A percentile compares a stretch with the other conserved stretches of the same genome.
phyloP scores from a whole-genome alignment of 2,797 vertebrate genomes.

The Eurystomus glaucurus region DNA sequence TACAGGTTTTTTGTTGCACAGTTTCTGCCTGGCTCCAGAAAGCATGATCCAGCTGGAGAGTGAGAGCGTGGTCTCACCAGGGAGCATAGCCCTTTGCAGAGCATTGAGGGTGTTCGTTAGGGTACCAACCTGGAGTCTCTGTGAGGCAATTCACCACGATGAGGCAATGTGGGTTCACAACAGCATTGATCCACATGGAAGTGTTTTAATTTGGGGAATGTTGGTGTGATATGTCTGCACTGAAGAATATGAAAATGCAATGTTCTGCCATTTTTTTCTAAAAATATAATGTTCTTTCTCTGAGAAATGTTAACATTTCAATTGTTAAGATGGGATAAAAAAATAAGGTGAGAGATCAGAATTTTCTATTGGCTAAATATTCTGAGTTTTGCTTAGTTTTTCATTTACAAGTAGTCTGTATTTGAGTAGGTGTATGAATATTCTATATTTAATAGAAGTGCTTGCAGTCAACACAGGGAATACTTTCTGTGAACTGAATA shows the following conservation, averaged over 20 bases:
- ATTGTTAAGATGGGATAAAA: not conserved
- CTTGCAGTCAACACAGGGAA: not conserved
- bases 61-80: accelerated
- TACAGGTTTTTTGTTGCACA: not conserved
- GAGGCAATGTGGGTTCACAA: not conserved
- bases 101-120: accelerated
- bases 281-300: not conserved
- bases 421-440: not conserved
- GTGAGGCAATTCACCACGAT: accelerated
- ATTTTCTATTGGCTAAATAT: not conserved
- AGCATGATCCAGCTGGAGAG: not conserved
- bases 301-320: not conserved
- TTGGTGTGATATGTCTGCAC: not conserved
- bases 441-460: accelerated
- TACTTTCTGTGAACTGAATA: not conserved
- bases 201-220: not conserved
- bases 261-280: not conserved
- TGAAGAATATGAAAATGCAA: not conserved
- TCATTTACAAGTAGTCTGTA: not conserved
- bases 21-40: not conserved
- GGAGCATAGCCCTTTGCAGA: not conserved
- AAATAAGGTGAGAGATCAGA: not conserved
- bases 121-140: not conserved
- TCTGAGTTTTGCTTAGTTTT: not conserved
- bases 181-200: not conserved